phyloP scores from a whole-genome alignment of 2,888 invertebrate genomes.

The Nezara viridula region DNA sequence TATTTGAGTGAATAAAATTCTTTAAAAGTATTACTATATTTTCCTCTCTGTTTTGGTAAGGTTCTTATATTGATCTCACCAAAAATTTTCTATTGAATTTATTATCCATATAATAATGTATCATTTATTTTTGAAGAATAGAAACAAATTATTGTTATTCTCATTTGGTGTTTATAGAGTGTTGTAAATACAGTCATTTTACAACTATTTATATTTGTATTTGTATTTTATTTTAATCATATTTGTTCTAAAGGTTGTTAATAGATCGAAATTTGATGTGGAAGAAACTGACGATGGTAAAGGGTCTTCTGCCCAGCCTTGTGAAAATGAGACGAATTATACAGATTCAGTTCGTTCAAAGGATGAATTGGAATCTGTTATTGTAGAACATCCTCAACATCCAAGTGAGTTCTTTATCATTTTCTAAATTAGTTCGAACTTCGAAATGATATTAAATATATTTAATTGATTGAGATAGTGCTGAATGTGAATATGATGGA shows the following conservation, averaged over 20 bases:
- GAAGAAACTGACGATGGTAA: constrained; percentile 74
- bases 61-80: neutral
- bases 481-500: too few relatives aligned
- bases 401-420: neutral
- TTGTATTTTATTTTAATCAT: constrained; percentile 47
- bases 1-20: too few relatives aligned
- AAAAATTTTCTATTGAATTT: neutral
- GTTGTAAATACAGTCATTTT: neutral
- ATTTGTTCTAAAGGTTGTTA: constrained; percentile 70
- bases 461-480: too few relatives aligned
- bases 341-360: constrained; percentile 69
- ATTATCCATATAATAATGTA: neutral
- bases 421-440: neutral
- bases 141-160: neutral
- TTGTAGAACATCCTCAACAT: constrained; percentile 61
- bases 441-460: neutral
- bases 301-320: constrained; percentile 68
- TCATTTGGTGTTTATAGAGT: neutral
- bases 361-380: constrained; percentile 68
- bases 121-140: too few relatives aligned
- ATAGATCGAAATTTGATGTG: constrained; percentile 84
- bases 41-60: too few relatives aligned
- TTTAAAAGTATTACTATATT: too few relatives aligned
- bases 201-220: neutral
- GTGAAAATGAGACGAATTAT: constrained; percentile 66